These are phyloP conservation scores for Maccullochella peelii DNA, from an alignment of 2,113 vertebrate species.

Conservation along the genomic window DNA sequence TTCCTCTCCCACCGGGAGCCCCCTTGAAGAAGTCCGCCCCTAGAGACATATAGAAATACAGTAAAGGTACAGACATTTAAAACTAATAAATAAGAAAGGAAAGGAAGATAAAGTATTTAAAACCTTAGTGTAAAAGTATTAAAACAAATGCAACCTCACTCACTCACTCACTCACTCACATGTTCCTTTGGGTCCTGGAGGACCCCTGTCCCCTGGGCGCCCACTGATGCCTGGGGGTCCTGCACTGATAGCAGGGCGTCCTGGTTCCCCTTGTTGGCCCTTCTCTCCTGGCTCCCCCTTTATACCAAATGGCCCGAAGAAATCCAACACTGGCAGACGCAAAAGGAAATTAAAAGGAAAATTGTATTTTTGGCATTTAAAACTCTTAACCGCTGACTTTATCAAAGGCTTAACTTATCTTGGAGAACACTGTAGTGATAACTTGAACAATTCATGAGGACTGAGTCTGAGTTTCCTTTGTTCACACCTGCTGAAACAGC, in stretches of 20 bases:
- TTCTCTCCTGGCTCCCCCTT: conserved; percentile 76
- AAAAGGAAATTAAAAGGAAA: neutral
- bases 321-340: conserved; percentile 50
- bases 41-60: conserved; percentile 56
- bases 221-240: conserved; percentile 75
- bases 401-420: neutral
- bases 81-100: neutral
- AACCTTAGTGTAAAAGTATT: neutral
- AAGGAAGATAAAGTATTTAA: neutral
- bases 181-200: conserved; percentile 76
- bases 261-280: conserved; percentile 76
- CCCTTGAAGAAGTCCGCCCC: conserved; percentile 76
- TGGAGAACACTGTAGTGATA: neutral
- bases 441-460: neutral
- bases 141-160: neutral
- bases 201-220: conserved; percentile 64
- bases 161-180: conserved; percentile 70
- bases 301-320: conserved; percentile 69
- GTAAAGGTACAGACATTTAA: neutral
- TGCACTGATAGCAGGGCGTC: conserved; percentile 64
- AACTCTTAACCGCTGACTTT: neutral
- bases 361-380: neutral
- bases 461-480: neutral
- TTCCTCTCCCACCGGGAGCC: conserved; percentile 59
- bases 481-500: neutral